Base-by-base conservation (phyloP, 2,888 invertebrate genomes). In the Leptopilina syphax region DNA sequence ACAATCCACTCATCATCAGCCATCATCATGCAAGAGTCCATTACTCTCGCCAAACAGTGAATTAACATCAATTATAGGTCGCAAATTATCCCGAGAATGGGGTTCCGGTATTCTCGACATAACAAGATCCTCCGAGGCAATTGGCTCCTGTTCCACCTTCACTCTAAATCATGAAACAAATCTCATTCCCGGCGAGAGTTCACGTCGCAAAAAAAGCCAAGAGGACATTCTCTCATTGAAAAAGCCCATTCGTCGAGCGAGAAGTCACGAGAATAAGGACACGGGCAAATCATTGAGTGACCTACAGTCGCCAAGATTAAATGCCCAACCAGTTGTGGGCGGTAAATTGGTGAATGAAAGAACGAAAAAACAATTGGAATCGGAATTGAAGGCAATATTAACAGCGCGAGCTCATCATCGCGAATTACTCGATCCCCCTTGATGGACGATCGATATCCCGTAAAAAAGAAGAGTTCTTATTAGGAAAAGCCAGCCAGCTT, bases 401-500 rank as follows among this genome's bases (percentile, higher is more conserved):
- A 92, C 89, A 76, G 91, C 92, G 79, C 87, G 92, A 80, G 91
- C 91, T 60, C 92, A 92, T 82, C 92, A 92, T 80, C 90, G 91
- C 77, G 92, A 92, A 79, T 81, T 92, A 65, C 92, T 73, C n/a
- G 73, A 92, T 85, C 92, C 92, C 79, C 92, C 92, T 89, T 92
- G 92, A 92, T 91, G 88, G 87, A 81, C 76, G 13, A 44, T 73
- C 80, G 57, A 65, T 73, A 54, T 80, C 67, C 79, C 77, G 77
- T 83, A 84, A 50, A 47, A 47, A 47, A 47, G 1, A 47, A 47
- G 50, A 50, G 10, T 82, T 85, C 77, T 78, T 82, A 80, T 82
- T 85, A 84, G 82, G 34, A 34, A 86, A 85, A 85, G 83, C 81
- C 34, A 85, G 81, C 77, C 80, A 73, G 83, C 84, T 85, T 86